A percentile compares a stretch with the other conserved stretches of the same genome.
Evolutionary conservation across 2,888 invertebrate species (phyloP).

Genomic region (Orthonevra nobilis): DNA sequence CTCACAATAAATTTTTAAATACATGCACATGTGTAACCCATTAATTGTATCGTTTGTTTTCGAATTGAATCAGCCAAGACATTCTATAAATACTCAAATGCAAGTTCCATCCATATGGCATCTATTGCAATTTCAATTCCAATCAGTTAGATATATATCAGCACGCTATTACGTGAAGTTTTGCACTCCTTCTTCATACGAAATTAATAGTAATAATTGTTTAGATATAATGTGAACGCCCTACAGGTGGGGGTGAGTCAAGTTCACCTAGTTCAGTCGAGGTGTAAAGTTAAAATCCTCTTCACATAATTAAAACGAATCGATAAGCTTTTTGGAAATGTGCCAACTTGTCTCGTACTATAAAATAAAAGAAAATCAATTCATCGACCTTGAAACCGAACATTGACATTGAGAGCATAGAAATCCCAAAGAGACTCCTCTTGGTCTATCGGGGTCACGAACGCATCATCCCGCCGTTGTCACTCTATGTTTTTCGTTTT

Average conservation of each 20-base stretch:
- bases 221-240: slow-evolving; percentile 30
- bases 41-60: too few relatives aligned
- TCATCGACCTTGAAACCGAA: slow-evolving; percentile 33
- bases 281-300: not conserved
- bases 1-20: too few relatives aligned
- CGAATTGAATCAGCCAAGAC: too few relatives aligned
- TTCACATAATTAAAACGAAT: not conserved
- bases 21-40: too few relatives aligned
- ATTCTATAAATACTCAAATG: too few relatives aligned
- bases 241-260: slow-evolving; percentile 28
- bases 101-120: too few relatives aligned
- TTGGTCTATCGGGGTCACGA: not conserved
- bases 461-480: slow-evolving; percentile 3
- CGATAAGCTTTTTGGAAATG: slow-evolving; percentile 10
- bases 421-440: not conserved
- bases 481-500: not conserved
- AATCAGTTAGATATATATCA: too few relatives aligned
- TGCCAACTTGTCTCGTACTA: slow-evolving; percentile 3
- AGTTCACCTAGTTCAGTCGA: slow-evolving; percentile 12
- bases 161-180: too few relatives aligned
- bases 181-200: too few relatives aligned
- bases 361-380: slow-evolving; percentile 32
- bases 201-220: too few relatives aligned
- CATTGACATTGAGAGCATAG: slow-evolving; percentile 37
- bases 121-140: too few relatives aligned